A percentile compares a stretch with the other conserved stretches of the same genome.
Evolutionary conservation across 2,113 vertebrate genomes (phyloP).

Genomic region (Menura novaehollandiae): DNA sequence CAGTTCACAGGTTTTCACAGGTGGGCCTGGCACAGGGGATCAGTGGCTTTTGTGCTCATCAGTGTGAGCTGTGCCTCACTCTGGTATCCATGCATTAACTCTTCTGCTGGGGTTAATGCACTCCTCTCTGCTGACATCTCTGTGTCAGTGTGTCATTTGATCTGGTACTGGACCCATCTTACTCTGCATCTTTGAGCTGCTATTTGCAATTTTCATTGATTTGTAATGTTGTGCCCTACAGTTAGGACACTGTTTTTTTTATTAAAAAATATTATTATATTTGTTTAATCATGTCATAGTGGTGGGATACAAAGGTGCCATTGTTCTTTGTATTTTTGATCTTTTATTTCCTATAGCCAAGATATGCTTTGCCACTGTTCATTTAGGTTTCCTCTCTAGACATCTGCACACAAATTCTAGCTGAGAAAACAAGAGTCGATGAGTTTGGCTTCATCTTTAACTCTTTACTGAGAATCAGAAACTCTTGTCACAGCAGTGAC

Average conservation of each 20-base stretch:
- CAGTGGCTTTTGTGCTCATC: background rate
- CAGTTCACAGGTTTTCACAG: background rate
- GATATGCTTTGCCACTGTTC: background rate
- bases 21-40: background rate
- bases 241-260: background rate
- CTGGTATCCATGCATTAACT: background rate
- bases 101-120: fast-evolving
- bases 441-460: background rate
- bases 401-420: background rate
- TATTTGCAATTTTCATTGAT: background rate
- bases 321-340: background rate
- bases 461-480: background rate
- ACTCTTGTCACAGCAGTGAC: background rate
- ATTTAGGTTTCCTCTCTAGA: background rate
- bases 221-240: background rate
- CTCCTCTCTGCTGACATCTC: background rate
- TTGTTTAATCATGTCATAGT: background rate
- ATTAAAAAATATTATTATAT: background rate
- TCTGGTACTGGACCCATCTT: background rate
- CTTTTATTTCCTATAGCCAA: background rate
- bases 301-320: background rate
- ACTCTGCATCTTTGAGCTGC: background rate
- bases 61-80: background rate
- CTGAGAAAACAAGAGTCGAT: background rate
- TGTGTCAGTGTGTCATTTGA: background rate